Conservation (phyloP, 37 sponge, comb jelly and placozoan genomes). For the Geodia barretti region DNA sequence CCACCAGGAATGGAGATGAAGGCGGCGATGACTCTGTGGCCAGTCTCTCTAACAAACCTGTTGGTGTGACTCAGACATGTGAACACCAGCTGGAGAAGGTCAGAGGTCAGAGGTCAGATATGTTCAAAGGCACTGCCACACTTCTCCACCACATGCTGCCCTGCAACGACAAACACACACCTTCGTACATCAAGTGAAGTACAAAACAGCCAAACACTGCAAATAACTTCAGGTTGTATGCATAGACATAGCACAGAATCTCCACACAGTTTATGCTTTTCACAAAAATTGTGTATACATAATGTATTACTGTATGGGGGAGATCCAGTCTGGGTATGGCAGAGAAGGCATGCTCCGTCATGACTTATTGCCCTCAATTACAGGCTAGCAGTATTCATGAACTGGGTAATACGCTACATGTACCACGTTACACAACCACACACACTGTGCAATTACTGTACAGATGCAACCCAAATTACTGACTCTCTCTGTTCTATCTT, state of each 20-base stretch:
- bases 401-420: too few relatives aligned
- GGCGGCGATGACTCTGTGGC: constrained; percentile 62
- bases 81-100: constrained; percentile 83
- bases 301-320: too few relatives aligned
- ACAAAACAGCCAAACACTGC: neutral
- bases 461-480: neutral
- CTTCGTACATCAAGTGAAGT: neutral
- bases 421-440: too few relatives aligned
- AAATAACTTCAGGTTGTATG: neutral
- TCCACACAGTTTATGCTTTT: neutral
- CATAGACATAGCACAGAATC: constrained; percentile 1
- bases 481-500: neutral
- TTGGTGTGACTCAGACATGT: constrained; percentile 81
- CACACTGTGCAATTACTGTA: too few relatives aligned
- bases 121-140: constrained; percentile 74
- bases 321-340: too few relatives aligned
- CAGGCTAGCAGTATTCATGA: too few relatives aligned
- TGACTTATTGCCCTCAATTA: too few relatives aligned
- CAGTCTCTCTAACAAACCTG: constrained; percentile 94
- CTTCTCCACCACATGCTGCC: constrained; percentile 64
- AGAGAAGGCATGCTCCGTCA: too few relatives aligned
- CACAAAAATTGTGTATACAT: neutral
- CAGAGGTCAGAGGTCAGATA: constrained; percentile 61
- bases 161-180: too few relatives aligned
- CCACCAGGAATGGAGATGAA: constrained; percentile 58